phyloP scores from a whole-genome alignment of 1,140 invertebrate species.

The Drosophila biarmipes region DNA sequence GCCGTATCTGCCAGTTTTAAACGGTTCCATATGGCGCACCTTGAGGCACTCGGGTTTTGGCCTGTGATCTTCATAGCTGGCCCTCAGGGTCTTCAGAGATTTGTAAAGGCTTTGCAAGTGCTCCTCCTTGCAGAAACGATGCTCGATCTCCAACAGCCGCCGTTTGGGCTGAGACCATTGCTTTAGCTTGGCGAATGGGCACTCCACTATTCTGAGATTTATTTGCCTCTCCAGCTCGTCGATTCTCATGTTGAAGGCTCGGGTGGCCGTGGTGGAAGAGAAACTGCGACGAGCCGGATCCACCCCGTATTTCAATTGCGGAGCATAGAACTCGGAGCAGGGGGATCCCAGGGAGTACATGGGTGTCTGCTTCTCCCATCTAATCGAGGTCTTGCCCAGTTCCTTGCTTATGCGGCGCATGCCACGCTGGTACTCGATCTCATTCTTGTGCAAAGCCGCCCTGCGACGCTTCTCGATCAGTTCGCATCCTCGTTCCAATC shows the following conservation, averaged over 20 bases:
- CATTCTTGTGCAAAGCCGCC: slow-evolving; percentile 82
- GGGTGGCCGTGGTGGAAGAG: slow-evolving; percentile 33
- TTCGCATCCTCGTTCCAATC: slow-evolving; percentile 82
- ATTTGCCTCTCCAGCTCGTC: slow-evolving; percentile 72
- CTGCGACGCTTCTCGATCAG: slow-evolving; percentile 82
- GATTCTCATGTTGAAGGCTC: slow-evolving; percentile 70
- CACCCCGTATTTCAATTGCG: slow-evolving; percentile 85
- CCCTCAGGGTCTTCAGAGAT: slow-evolving; percentile 31
- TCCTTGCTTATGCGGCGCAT: slow-evolving; percentile 51
- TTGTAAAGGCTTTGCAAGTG: slow-evolving; percentile 66
- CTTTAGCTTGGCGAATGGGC: slow-evolving; percentile 68
- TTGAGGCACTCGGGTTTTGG: slow-evolving; percentile 44
- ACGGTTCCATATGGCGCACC: not conserved
- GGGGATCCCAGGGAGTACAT: slow-evolving; percentile 84
- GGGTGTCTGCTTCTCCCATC: slow-evolving; percentile 80
- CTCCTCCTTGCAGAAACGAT: slow-evolving; percentile 66
- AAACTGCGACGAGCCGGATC: slow-evolving; percentile 85
- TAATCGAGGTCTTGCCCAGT: slow-evolving; percentile 47
- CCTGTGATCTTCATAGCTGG: not conserved
- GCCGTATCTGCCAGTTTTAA: not conserved
- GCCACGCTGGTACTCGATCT: slow-evolving; percentile 80
- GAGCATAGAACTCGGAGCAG: slow-evolving; percentile 86
- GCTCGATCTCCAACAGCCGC: slow-evolving; percentile 54
- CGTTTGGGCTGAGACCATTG: slow-evolving; percentile 67
- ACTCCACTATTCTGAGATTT: slow-evolving; percentile 40